A percentile compares a stretch with the other conserved stretches of the same genome.
Evolutionary conservation across 2,797 vertebrate genomes (phyloP).

Genomic region (Spea hammondii): DNA sequence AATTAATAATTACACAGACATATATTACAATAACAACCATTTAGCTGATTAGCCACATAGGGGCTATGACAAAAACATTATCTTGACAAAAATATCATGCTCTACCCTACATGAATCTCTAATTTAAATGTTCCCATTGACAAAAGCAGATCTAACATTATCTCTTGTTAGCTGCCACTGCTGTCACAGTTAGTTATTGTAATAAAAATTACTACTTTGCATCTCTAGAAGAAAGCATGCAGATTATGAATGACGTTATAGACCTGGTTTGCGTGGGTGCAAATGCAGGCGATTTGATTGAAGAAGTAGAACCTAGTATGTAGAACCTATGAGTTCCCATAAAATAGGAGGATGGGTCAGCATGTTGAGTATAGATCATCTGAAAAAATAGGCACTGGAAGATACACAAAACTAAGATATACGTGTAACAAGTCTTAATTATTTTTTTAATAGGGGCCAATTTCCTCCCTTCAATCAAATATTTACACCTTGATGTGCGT

Average conservation of each 20-base stretch:
- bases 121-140: conserved; percentile 35
- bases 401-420: too few species aligned
- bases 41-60: conserved; percentile 24
- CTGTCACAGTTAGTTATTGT: conserved; percentile 7
- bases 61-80: conserved; percentile 34
- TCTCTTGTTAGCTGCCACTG: conserved; percentile 12
- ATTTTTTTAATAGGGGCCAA: too few species aligned
- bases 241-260: neutral
- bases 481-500: too few species aligned
- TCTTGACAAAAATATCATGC: conserved; percentile 35
- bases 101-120: conserved; percentile 5
- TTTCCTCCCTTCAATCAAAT: too few species aligned
- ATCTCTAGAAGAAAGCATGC: neutral
- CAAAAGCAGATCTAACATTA: conserved; percentile 27
- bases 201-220: neutral
- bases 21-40: conserved; percentile 23
- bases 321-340: too few species aligned
- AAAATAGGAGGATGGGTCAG: too few species aligned
- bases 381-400: too few species aligned
- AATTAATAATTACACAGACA: conserved; percentile 35
- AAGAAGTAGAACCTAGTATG: too few species aligned
- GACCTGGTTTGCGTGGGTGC: too few species aligned
- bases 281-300: too few species aligned
- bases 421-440: too few species aligned
- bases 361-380: too few species aligned